Conservation (phyloP, 2,888 invertebrate species). For the Hermaeophaga mercurialis region DNA sequence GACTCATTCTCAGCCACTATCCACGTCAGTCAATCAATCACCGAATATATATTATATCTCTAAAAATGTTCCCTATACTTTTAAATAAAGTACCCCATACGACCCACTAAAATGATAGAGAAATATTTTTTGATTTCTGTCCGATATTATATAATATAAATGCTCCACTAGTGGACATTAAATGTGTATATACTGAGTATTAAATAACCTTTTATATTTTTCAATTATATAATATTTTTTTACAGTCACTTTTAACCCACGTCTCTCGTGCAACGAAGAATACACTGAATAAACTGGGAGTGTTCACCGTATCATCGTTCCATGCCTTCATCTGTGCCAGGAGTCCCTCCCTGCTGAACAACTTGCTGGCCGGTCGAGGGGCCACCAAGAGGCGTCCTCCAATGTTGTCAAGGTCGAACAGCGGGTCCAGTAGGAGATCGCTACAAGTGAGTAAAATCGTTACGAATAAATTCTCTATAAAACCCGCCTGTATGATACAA, state of each 20-base stretch:
- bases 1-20: no score
- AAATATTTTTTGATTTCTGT: no score
- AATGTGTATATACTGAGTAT: no score
- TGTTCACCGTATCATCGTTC: conserved; percentile 97
- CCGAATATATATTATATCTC: no score
- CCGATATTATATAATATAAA: no score
- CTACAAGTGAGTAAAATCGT: conserved; percentile 68
- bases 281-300: conserved; percentile 92
- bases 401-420: conserved; percentile 87
- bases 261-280: conserved; percentile 94
- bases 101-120: no score
- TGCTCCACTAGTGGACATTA: no score
- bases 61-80: no score
- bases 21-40: no score
- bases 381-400: conserved; percentile 90
- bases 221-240: no score
- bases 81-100: no score
- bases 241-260: conserved; percentile 91
- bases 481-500: no score
- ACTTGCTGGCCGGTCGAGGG: conserved; percentile 86
- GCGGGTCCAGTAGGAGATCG: conserved; percentile 84
- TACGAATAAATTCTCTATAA: not conserved
- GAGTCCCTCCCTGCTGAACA: conserved; percentile 90
- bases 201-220: not conserved
- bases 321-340: conserved; percentile 97